Evolutionary conservation across 2,113 vertebrate genomes (phyloP).

Genomic region (Fulmarus glacialis): DNA sequence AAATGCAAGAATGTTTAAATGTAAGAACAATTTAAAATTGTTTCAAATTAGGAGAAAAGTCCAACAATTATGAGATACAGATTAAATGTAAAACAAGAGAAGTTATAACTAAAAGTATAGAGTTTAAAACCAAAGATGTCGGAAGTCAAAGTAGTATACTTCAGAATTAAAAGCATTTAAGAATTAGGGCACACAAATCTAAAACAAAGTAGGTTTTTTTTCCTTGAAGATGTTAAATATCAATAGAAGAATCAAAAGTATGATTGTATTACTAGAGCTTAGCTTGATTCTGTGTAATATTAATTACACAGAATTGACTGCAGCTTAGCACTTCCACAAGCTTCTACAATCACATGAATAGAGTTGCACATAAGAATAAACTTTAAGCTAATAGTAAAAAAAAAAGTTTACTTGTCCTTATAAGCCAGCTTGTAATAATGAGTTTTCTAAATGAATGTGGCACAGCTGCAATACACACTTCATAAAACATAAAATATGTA

Average conservation of each 20-base stretch:
- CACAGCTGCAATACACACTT: conserved; percentile 73
- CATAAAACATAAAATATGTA: conserved; percentile 77
- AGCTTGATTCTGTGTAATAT: conserved; percentile 23
- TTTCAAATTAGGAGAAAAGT: neutral
- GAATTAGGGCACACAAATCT: neutral
- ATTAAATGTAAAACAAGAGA: neutral
- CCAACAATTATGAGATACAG: neutral
- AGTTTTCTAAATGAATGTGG: conserved; percentile 77
- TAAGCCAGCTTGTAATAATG: conserved; percentile 68
- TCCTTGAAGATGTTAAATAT: neutral
- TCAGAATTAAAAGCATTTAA: neutral
- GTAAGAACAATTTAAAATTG: neutral
- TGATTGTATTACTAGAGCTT: neutral
- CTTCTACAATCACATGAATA: conserved; percentile 32
- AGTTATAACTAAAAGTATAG: neutral
- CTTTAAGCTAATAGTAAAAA: neutral
- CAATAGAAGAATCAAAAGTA: neutral
- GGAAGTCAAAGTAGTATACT: neutral
- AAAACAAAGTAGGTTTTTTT: neutral
- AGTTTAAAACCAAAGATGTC: neutral
- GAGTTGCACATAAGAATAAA: neutral
- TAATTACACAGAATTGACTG: neutral
- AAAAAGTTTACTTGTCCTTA: conserved; percentile 69
- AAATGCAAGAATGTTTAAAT: neutral
- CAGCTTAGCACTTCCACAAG: conserved; percentile 18